Base-by-base conservation (phyloP, 2,113 vertebrate species). In the Deroptyus accipitrinus region DNA sequence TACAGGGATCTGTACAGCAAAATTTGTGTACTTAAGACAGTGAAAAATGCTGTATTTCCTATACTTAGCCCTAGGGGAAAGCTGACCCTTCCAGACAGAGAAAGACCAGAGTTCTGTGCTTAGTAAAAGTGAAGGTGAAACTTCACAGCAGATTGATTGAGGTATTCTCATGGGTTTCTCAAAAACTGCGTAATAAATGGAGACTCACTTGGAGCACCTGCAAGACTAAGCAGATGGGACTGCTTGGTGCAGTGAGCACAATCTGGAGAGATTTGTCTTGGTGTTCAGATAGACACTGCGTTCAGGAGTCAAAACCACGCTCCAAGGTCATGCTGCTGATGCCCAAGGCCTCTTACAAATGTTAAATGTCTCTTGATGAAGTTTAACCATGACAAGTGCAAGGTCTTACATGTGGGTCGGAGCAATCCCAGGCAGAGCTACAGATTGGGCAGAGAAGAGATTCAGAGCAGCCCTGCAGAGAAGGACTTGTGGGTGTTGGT, bases 101-200 rank as follows among this genome's bases (percentile, higher is more conserved):
- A 12, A 11, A 82, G 25, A 4, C 5, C 17, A 6, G 49, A 76
- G 72, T 22, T 41, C 15, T 41, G 62, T 9, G 28, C 83, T 49
- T 11, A 10, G 52, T 39, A 27, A 33, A 74, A 69, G 79, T 63
- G 17, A 94, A 97, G 83, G 88, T 93, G 94, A 95, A 94, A 86
- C 55, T 88, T 66, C 33, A 67, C 75, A 73, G 83, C 55, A 70
- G 62, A 96, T 94, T 41, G 86, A 92, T 90, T 7, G 76, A 90
- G 91, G 72, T 86, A 95, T 95, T 91, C 90, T 93, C 92, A 11
- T 13, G 92, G 95, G 92, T 27, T 76, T n/a, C 70, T 92, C 64
- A 69, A 23, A 44, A 84, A 73, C n/a, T 63, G 61, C 55, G 76
- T 94, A 61, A 90, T 63, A 84, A 89, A 86, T 90, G 94, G 91